Percentiles rank a stretch among this genome's conserved stretches.
phyloP scores from a whole-genome alignment of 2,888 invertebrate genomes.

The Epicampocera succincta region DNA sequence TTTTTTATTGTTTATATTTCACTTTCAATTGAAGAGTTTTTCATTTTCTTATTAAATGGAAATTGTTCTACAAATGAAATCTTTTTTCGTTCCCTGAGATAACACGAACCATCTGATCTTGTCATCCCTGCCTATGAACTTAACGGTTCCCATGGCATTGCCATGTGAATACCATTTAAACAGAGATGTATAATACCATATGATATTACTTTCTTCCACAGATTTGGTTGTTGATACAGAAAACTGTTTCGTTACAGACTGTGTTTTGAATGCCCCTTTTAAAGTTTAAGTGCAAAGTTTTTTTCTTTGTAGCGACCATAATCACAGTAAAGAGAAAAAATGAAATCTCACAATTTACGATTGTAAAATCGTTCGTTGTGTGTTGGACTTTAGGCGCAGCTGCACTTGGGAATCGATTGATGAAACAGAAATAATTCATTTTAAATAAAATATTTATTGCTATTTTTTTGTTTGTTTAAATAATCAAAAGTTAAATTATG shows the following conservation, averaged over 20 bases:
- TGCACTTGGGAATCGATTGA: conserved; percentile 63
- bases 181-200: background rate
- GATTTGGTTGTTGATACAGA: too few species aligned
- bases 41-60: too few species aligned
- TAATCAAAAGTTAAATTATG: conserved; percentile 46
- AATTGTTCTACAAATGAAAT: too few species aligned
- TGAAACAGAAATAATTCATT: conserved; percentile 48
- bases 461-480: background rate
- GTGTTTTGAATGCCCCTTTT: conserved; percentile 2
- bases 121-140: too few species aligned
- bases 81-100: too few species aligned
- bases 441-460: conserved; percentile 47
- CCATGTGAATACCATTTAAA: background rate
- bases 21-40: too few species aligned
- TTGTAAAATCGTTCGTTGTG: conserved; percentile 3
- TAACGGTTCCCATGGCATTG: background rate
- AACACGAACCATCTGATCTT: too few species aligned
- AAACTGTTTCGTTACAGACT: too few species aligned
- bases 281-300: background rate
- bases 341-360: conserved; percentile 44
- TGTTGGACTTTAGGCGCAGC: conserved; percentile 49
- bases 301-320: background rate
- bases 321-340: conserved; percentile 25
- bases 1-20: too few species aligned
- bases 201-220: background rate